phyloP scores from a whole-genome alignment of 1,140 invertebrate species.

The Bombus sylvicola region DNA sequence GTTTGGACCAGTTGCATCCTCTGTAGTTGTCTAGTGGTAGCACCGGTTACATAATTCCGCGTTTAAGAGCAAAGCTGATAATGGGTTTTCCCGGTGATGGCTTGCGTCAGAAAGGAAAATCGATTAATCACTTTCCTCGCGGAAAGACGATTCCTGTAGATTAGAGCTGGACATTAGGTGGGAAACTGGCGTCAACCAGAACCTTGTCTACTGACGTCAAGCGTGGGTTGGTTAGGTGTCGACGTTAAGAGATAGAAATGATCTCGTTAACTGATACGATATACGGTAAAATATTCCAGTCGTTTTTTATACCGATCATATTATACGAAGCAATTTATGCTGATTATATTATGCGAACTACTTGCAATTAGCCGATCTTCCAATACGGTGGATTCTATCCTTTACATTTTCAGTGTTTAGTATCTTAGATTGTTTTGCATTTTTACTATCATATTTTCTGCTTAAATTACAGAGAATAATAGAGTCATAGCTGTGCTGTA shows the following conservation, averaged over 20 bases:
- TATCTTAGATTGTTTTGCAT: too few relatives aligned
- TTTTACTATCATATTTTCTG: too few relatives aligned
- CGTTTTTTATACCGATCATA: background rate
- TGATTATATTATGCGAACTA: background rate
- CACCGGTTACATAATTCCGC: slow-evolving; percentile 1
- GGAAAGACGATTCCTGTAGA: background rate
- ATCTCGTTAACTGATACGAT: background rate
- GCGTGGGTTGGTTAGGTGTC: background rate
- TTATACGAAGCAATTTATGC: background rate
- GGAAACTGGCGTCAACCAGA: background rate
- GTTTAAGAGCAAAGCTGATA: slow-evolving; percentile 19
- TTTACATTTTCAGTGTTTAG: too few relatives aligned
- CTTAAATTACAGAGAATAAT: too few relatives aligned
- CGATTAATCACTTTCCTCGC: slow-evolving; percentile 16
- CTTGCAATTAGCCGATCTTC: too few relatives aligned
- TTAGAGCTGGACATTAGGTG: background rate
- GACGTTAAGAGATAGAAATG: background rate
- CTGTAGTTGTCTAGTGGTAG: background rate
- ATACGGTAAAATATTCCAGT: background rate
- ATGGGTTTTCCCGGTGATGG: slow-evolving; percentile 10
- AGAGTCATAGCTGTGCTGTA: too few relatives aligned
- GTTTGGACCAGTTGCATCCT: slow-evolving; percentile 7
- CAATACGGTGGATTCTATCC: too few relatives aligned
- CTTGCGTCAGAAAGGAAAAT: slow-evolving; percentile 15
- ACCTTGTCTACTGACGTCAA: background rate